phyloP scores from a whole-genome alignment of 2,888 invertebrate genomes.

The Papilio gigon region DNA sequence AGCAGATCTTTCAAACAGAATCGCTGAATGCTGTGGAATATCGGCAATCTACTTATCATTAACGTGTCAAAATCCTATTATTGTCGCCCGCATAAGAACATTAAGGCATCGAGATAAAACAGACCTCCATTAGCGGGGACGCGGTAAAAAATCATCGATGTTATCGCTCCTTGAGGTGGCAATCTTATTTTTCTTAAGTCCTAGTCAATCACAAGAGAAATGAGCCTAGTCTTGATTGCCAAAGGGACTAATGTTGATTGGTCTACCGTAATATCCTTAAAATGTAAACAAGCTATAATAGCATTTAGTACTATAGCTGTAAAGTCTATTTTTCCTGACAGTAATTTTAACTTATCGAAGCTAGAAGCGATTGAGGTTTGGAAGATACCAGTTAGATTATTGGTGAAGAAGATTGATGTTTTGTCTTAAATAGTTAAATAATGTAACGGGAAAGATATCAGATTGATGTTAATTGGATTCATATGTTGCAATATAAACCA shows the following conservation, averaged over 20 bases:
- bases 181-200: constrained; percentile 76
- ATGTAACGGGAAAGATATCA: background rate
- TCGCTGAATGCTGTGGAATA: constrained; percentile 43
- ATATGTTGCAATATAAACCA: background rate
- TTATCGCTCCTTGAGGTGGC: constrained; percentile 76
- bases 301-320: constrained; percentile 45
- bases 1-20: constrained; percentile 6
- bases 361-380: constrained; percentile 54
- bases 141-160: constrained; percentile 71
- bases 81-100: constrained; percentile 79
- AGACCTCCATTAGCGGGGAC: constrained; percentile 76
- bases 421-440: constrained; percentile 43
- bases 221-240: constrained; percentile 72
- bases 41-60: constrained; percentile 67
- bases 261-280: constrained; percentile 55
- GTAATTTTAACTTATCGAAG: constrained; percentile 42
- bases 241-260: constrained; percentile 79
- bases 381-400: constrained; percentile 56
- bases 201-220: constrained; percentile 78
- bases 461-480: background rate
- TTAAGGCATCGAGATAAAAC: constrained; percentile 80
- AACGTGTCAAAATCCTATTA: constrained; percentile 81
- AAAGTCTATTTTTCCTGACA: constrained; percentile 48
- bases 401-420: constrained; percentile 72
- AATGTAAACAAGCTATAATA: constrained; percentile 44